A percentile compares a stretch with the other conserved stretches of the same genome.
Evolutionary conservation across 2,797 vertebrate species (phyloP).

Genomic region (Leucoraja ocellata): DNA sequence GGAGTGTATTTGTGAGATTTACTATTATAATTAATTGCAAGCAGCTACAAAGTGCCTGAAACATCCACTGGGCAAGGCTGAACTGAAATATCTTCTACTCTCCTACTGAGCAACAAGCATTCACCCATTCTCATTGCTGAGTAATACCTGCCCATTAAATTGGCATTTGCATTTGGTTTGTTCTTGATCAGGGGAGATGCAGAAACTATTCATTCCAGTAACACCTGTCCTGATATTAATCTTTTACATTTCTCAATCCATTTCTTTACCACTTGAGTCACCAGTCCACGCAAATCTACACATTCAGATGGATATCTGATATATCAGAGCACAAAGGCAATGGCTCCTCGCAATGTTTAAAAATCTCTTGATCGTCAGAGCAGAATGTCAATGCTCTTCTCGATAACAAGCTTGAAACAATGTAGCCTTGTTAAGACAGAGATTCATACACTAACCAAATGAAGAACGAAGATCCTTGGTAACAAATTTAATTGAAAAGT

Average conservation of each 20-base stretch:
- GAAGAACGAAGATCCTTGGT: neutral
- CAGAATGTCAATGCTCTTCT: neutral
- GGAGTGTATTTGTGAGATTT: neutral
- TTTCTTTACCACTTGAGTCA: neutral
- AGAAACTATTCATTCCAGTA: neutral
- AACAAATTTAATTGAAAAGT: neutral
- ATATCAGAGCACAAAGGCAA: neutral
- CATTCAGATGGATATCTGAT: neutral
- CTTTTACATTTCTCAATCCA: neutral
- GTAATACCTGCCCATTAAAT: neutral
- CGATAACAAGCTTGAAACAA: neutral
- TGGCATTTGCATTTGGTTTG: neutral
- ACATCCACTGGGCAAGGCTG: neutral
- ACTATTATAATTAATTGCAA: neutral
- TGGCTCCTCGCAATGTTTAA: neutral
- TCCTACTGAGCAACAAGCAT: neutral
- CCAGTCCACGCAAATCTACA: no score
- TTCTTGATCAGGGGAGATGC: neutral
- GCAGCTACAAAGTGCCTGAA: neutral
- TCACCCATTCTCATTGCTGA: neutral
- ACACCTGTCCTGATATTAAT: neutral
- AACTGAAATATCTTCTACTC: neutral
- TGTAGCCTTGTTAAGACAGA: no score
- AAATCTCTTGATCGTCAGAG: neutral
- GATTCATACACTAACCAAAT: neutral